These are phyloP conservation scores for Danio albolineatus DNA, from an alignment of 2,797 vertebrate genomes.

Conservation along the genomic window DNA sequence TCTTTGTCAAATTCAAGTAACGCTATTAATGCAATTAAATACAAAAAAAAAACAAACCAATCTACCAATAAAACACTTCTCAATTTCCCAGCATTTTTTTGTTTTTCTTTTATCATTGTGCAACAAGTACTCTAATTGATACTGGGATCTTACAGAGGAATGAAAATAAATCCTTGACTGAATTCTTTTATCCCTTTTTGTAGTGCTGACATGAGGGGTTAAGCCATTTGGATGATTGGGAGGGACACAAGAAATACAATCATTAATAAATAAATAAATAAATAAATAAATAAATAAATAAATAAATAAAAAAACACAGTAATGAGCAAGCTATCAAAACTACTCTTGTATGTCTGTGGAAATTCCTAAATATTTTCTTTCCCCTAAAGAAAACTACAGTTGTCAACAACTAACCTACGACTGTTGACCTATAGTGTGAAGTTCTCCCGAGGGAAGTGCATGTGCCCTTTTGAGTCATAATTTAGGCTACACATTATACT, in stretches of 20 bases:
- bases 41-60: not conserved
- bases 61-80: not conserved
- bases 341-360: not conserved
- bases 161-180: not conserved
- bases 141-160: not conserved
- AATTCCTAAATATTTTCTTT: not conserved
- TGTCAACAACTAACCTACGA: constrained; percentile 14
- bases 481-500: not conserved
- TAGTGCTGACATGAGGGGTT: not conserved
- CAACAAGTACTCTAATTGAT: not conserved
- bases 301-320: too few relatives aligned
- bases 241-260: too few relatives aligned
- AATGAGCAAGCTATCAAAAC: not conserved
- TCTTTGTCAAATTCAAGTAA: not conserved
- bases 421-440: not conserved
- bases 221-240: too few relatives aligned
- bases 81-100: not conserved
- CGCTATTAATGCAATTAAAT: not conserved
- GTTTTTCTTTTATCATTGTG: too few relatives aligned
- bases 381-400: not conserved
- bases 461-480: constrained; percentile 16
- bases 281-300: too few relatives aligned
- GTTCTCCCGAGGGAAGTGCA: not conserved
- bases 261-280: too few relatives aligned
- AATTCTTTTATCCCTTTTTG: not conserved